Evolutionary conservation across 2,797 vertebrate species (phyloP), one percentile per base, ranked within the genome.

Genomic region (Mormyrus hasselquistii): DNA sequence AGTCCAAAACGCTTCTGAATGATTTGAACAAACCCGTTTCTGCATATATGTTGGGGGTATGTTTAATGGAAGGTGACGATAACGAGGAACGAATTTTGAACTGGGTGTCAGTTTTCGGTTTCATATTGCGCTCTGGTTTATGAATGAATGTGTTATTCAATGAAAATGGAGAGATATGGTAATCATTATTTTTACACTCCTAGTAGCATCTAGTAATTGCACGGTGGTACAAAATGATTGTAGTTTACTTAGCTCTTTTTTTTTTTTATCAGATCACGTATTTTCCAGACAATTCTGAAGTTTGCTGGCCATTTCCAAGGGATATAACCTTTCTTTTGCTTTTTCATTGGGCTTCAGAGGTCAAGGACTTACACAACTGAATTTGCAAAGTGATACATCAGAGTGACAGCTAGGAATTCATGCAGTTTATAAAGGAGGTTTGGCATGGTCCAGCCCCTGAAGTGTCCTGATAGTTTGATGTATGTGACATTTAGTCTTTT

Each of bases 361-460:
- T 95, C 95, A 96, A 96, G 94, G 95, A 95, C 94, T 95, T 93
- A 90, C 88, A 94, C 93, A 93, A 90, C 91, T 93, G 93, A 94
- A 93, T 91, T 87, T 93, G 93, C 90, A 93, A 91, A 94, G 91
- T 93, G 93, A 82, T 87, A 52, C n/a, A 92, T 92, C 90, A 92
- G 92, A 93, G 91, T 93, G 94, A 93, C 93, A 95, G 93, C 91
- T 93, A 87, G 92, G 91, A 55, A 91, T 94, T 90, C 65, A 90
- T 90, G 90, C 85, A 29, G 89, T 88, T 91, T 91, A 52, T 91
- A 53, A 89, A 69, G 89, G 62, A 89, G 91, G 90, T 91, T 57
- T 49, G 69, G 29, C 10, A 19, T 41, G 69, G 29, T 90, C 88
- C 90, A 86, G 86, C 87, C 90, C 91, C 89, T 92, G 87, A 76